Evolutionary conservation across 2,888 invertebrate species (phyloP).

Genomic region (Psococerastis gibbosa): DNA sequence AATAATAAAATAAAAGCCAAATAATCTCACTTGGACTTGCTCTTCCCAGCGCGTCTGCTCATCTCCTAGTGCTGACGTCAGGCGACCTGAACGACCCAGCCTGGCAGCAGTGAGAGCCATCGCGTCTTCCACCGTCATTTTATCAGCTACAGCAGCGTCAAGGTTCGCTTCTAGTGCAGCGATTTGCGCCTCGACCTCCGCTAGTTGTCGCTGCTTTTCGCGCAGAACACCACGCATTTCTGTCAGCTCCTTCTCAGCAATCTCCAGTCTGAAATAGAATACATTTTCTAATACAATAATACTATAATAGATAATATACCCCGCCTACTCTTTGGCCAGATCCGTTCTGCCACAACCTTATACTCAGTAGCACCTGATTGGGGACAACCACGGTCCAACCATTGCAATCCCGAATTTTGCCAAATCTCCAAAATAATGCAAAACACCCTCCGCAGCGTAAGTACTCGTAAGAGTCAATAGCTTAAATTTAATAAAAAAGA

Average conservation of each 20-base stretch:
- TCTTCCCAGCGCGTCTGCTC: slow-evolving; percentile 74
- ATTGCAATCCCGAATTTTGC: too few species aligned
- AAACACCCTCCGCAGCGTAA: too few species aligned
- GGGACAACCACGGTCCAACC: too few species aligned
- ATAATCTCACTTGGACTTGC: slow-evolving; percentile 43
- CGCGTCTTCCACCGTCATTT: slow-evolving; percentile 50
- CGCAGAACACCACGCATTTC: slow-evolving; percentile 54
- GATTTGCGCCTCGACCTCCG: slow-evolving; percentile 57
- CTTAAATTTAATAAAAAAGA: too few species aligned
- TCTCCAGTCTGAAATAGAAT: slow-evolving; percentile 42
- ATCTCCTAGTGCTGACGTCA: slow-evolving; percentile 72
- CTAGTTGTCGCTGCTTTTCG: slow-evolving; percentile 63
- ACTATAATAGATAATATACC: background rate
- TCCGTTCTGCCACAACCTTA: too few species aligned
- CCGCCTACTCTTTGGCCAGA: too few species aligned
- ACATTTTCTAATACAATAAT: too few species aligned
- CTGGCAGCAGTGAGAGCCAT: slow-evolving; percentile 62
- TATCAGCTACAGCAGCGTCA: slow-evolving; percentile 51
- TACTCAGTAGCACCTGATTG: too few species aligned
- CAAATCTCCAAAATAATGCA: too few species aligned
- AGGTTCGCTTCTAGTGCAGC: slow-evolving; percentile 37
- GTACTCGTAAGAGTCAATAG: too few species aligned
- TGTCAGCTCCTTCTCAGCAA: slow-evolving; percentile 55
- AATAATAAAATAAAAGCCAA: too few species aligned
- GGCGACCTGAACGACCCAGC: slow-evolving; percentile 58